Base-by-base conservation (phyloP, 2,113 vertebrate species). In the Myiozetetes cayanensis region DNA sequence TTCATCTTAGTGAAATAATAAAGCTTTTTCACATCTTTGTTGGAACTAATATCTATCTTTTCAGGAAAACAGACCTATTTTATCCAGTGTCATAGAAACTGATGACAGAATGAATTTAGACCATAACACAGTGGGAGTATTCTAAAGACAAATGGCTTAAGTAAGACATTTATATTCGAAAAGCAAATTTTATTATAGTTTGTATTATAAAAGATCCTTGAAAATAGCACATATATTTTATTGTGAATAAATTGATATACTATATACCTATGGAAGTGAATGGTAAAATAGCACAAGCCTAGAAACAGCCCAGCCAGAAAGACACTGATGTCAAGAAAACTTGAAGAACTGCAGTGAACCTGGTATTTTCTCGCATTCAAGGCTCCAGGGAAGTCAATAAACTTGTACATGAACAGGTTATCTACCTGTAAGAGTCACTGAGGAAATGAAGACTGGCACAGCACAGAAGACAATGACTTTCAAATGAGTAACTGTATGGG, bases 1-100 rank as follows among this genome's bases (percentile, higher is more conserved):
- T 85, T 92, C 59, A 25, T 90, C 72, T 85, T 28, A 49, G 46
- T 37, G 49, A 78, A 90, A 52, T 67, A 86, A 61, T 52, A 81
- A 62, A 89, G 33, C 49, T 86, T 66, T 70, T 71, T 78, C 43
- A 73, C 47, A 86, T 43, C 50, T 84, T 56, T 73, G n/a, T 65
- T 80, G 30, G 43, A 89, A 77, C n/a, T 50, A 73, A 46, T 72
- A 88, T 66, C 56, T 55, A 23, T 70, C 88, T 89, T 66, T 93
- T 77, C 84, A 73, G 68, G 61, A 82, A 93, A 90, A 77, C 47
- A 96, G 73, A 91, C 89, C 92, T 77, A 68, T 87, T 84, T 92
- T 83, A 95, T 81, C 56, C 90, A 90, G 81, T 87, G 83, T 84
- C 70, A 81, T 82, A 96, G 90, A 93, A 90, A 95, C 92, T 91